A percentile compares a stretch with the other conserved stretches of the same genome.
Conservation (phyloP, 2,113 vertebrate genomes). For the Psettodes erumei region DNA sequence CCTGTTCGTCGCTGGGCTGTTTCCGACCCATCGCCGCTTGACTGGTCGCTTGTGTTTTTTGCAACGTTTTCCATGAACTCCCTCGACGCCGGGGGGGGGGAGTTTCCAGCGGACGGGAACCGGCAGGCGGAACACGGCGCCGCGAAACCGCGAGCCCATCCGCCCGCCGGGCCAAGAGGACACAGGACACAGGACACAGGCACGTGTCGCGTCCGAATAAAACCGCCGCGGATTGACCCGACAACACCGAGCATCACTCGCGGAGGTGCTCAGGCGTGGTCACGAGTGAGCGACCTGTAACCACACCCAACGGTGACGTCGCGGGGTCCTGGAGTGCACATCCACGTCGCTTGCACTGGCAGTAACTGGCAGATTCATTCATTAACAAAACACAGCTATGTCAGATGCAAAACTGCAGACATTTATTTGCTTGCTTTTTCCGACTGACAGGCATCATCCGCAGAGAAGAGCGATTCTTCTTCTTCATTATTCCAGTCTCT, state of each 20-base stretch:
- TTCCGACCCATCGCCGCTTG: slow-evolving; percentile 6
- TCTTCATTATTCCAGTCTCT: not conserved
- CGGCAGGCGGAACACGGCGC: slow-evolving; percentile 9
- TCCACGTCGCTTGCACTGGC: too few species aligned
- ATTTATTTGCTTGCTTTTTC: not conserved
- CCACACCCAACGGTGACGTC: too few species aligned
- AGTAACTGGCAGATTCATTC: not conserved
- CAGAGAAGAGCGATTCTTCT: not conserved
- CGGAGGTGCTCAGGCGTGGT: not conserved
- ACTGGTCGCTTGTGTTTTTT: slow-evolving; percentile 30
- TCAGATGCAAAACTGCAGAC: too few species aligned
- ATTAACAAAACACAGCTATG: not conserved
- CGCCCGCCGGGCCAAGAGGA: slow-evolving; percentile 1
- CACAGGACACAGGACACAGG: too few species aligned
- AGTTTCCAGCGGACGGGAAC: slow-evolving; percentile 20
- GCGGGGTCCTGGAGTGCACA: too few species aligned
- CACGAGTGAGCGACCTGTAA: too few species aligned
- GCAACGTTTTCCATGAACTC: slow-evolving; percentile 32
- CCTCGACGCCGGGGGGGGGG: not conserved
- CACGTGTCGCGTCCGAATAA: too few species aligned
- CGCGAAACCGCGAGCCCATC: slow-evolving; percentile 7
- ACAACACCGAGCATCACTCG: not conserved
- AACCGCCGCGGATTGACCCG: too few species aligned
- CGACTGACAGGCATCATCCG: not conserved
- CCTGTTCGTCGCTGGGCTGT: slow-evolving; percentile 17